Base-by-base conservation (phyloP, 2,113 vertebrate species). In the Junco hyemalis region DNA sequence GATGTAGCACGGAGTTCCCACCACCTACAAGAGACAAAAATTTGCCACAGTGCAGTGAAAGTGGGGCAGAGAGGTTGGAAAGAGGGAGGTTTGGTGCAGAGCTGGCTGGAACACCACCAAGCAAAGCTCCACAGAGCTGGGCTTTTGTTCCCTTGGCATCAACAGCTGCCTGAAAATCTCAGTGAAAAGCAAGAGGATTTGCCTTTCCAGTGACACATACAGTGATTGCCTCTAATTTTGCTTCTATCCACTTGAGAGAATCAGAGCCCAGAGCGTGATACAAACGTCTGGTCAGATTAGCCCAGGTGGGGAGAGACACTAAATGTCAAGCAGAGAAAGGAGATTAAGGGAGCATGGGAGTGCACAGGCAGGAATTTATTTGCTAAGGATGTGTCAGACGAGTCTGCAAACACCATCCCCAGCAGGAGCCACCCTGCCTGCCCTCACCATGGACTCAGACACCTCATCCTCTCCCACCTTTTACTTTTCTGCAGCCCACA, bases 1-100 rank as follows among this genome's bases (percentile, higher is more conserved):
- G 95, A 99, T 99, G 97, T 99, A 99, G 90, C 99, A 99, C 0
- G 99, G 99, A 4, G 99, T 99, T 65, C 99, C 99, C 31, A 99
- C 99, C 81, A 99, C 99, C 99, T 99, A 94, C 56, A 61, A 28
- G 18, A 77, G 86, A 76, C 4, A 64, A 35, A 53, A 40, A 59
- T 59, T 22, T 12, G 48, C 28, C 8, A 5, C 2, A 35, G 40
- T 4, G 47, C 71, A 45, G 35, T 54, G 70, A 71, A 94, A 82
- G 50, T n/a, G 42, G 36, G 60, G n/a, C 63, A 87, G 59, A 2
- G 25, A 85, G 28, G 70, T 29, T 29, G 29, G 33, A 79, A 90
- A 50, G 61, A 79, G 44, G 72, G 79, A 64, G 45, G 73, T 19
- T 61, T 20, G 1, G 11, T 51, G 44, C 50, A 59, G 51, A 78